phyloP scores from a whole-genome alignment of 2,113 vertebrate species.

The Deroptyus accipitrinus region DNA sequence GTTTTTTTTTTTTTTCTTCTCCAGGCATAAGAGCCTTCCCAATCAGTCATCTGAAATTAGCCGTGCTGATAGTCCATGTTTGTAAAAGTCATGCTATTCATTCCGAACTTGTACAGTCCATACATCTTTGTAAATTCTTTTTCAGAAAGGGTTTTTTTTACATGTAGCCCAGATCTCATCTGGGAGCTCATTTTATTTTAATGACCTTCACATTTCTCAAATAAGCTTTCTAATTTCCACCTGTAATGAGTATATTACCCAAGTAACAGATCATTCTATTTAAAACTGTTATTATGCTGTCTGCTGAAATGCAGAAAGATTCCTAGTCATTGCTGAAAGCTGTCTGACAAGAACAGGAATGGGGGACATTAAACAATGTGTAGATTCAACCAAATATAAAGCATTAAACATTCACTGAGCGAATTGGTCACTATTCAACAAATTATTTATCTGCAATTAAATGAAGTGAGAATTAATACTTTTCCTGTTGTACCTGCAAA shows the following conservation, averaged over 20 bases:
- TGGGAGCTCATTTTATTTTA: neutral
- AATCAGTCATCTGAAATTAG: neutral
- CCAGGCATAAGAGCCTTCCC: neutral
- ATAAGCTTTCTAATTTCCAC: slow-evolving; percentile 13
- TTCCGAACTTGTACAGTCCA: neutral
- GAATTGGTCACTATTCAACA: neutral
- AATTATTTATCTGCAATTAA: slow-evolving; percentile 14
- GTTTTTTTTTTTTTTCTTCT: neutral
- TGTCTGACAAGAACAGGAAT: neutral
- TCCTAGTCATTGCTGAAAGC: neutral
- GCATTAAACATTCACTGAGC: neutral
- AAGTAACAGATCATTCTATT: neutral
- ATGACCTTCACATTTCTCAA: slow-evolving; percentile 10
- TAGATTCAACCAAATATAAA: slow-evolving; percentile 1
- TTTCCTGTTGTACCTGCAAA: neutral
- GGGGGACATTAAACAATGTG: neutral
- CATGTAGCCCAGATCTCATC: neutral
- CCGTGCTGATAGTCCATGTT: fast-evolving
- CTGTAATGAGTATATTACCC: neutral
- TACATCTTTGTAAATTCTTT: neutral
- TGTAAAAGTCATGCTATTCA: neutral
- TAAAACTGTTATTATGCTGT: neutral
- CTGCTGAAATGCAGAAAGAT: neutral
- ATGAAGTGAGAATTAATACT: neutral
- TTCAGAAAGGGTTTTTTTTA: neutral